phyloP scores from a whole-genome alignment of 1,140 invertebrate genomes.

The Akabosia matsudoensis region DNA sequence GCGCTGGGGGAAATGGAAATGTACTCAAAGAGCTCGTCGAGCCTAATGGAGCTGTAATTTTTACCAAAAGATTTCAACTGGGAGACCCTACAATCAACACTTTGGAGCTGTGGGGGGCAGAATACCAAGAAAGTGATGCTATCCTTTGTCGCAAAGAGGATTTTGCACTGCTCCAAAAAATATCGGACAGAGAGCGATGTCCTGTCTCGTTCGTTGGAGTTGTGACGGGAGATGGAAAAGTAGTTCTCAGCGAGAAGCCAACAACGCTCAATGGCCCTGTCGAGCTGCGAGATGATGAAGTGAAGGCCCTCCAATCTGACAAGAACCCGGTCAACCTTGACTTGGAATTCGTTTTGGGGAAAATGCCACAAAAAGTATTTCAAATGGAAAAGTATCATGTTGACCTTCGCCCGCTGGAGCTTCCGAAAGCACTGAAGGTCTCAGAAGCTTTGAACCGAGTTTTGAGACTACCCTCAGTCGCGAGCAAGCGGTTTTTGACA shows the following conservation, averaged over 20 bases:
- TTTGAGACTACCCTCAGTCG: constrained; percentile 82
- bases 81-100: constrained; percentile 92
- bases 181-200: constrained; percentile 83
- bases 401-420: constrained; percentile 51
- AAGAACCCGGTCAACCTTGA: constrained; percentile 78
- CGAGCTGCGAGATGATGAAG: constrained; percentile 45
- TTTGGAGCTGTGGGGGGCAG: constrained; percentile 94
- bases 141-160: constrained; percentile 69
- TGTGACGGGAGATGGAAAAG: constrained; percentile 81
- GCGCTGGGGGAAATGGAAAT: constrained; percentile 96
- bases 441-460: constrained; percentile 72
- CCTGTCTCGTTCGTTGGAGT: constrained; percentile 88
- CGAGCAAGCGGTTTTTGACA: constrained; percentile 91
- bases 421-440: constrained; percentile 60
- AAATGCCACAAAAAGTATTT: constrained; percentile 73
- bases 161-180: constrained; percentile 63
- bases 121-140: constrained; percentile 96
- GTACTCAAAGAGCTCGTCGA: constrained; percentile 95
- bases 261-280: constrained; percentile 52
- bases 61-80: constrained; percentile 78
- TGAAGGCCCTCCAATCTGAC: constrained; percentile 44
- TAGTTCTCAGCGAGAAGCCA: constrained; percentile 66
- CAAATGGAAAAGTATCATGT: constrained; percentile 38
- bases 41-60: constrained; percentile 86
- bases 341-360: constrained; percentile 82